Percentiles rank a stretch among this genome's conserved stretches.
Evolutionary conservation across 2,888 invertebrate genomes (phyloP).

Genomic region (Notodonta ziczac): DNA sequence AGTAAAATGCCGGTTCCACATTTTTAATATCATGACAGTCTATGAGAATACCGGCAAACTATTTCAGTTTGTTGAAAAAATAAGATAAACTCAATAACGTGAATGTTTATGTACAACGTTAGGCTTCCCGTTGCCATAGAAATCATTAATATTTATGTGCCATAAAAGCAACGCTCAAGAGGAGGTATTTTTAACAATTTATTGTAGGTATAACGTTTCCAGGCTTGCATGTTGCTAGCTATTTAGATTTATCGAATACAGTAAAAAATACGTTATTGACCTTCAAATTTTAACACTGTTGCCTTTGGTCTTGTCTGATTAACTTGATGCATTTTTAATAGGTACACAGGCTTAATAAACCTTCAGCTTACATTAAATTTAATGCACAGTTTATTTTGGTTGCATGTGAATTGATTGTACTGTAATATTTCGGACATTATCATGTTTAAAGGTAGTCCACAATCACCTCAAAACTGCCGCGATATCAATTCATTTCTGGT

Average conservation of each 20-base stretch:
- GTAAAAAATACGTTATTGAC: conserved; percentile 37
- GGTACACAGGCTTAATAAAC: conserved; percentile 6
- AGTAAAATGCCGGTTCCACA: no score
- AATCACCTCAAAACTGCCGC: neutral
- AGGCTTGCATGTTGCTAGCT: conserved; percentile 36
- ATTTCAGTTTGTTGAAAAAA: no score
- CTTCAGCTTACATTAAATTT: conserved; percentile 5
- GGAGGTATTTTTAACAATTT: conserved; percentile 29
- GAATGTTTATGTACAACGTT: conserved; percentile 15
- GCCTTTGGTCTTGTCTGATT: conserved; percentile 25
- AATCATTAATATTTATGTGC: conserved; percentile 34
- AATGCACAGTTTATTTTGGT: neutral
- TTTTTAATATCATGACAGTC: no score
- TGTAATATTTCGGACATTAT: neutral
- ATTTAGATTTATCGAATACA: conserved; percentile 28
- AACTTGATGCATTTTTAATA: conserved; percentile 15
- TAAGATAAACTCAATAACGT: neutral
- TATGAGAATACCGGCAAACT: no score
- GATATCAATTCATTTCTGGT: neutral
- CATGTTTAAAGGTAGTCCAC: neutral
- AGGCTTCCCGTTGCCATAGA: conserved; percentile 39
- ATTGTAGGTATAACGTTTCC: conserved; percentile 21
- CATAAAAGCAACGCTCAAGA: conserved; percentile 38
- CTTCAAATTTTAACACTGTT: conserved; percentile 38
- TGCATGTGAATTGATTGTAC: neutral